phyloP scores from a whole-genome alignment of 2,113 vertebrate species.

The Onychostruthus taczanowskii region DNA sequence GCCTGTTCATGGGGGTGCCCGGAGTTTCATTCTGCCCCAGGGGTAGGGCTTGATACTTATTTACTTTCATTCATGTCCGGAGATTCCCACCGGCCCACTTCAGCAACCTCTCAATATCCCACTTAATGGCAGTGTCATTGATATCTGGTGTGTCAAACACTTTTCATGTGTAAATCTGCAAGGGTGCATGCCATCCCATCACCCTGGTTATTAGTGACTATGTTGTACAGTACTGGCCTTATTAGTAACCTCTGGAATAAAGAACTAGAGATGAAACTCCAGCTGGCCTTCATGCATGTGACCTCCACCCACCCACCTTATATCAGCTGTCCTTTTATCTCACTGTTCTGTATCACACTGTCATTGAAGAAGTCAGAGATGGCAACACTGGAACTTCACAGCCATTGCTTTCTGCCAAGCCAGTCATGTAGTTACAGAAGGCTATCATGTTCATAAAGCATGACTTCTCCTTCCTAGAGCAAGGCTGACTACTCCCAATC shows the following conservation, averaged over 20 bases:
- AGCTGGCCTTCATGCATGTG: neutral
- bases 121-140: neutral
- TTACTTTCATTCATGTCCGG: neutral
- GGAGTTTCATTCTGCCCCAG: neutral
- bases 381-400: neutral
- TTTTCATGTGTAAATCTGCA: neutral
- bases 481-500: neutral
- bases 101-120: neutral
- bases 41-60: neutral
- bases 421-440: neutral
- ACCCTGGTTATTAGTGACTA: neutral
- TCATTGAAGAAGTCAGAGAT: neutral
- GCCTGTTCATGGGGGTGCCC: neutral
- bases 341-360: neutral
- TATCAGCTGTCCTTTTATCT: neutral
- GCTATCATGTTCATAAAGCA: rapidly evolving
- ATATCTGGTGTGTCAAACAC: neutral
- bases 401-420: neutral
- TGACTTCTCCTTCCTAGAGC: neutral
- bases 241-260: neutral
- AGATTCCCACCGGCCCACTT: neutral
- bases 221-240: neutral
- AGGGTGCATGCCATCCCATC: neutral
- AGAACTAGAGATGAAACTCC: neutral
- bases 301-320: neutral